These are phyloP conservation scores for Zaprionus inermis DNA, from an alignment of 1,140 invertebrate species.

Conservation along the genomic window DNA sequence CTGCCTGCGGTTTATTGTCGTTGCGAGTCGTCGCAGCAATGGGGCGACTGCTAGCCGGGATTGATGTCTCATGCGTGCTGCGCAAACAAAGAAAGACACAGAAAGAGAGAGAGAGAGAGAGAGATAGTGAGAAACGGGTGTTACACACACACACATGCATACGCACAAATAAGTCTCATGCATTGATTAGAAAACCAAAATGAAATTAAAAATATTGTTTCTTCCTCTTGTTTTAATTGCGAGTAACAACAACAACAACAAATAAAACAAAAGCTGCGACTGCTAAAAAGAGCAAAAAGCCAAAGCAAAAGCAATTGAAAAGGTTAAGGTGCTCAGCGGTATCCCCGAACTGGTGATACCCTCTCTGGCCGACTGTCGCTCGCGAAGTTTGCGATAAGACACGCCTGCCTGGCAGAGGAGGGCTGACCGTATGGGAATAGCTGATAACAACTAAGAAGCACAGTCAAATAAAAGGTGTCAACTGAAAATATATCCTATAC, in stretches of 20 bases:
- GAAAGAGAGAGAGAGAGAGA: background rate
- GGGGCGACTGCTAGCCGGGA: conserved; percentile 32
- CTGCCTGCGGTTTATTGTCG: conserved; percentile 71
- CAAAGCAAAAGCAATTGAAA: background rate
- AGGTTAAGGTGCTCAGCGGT: too few relatives aligned
- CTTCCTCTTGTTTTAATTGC: background rate
- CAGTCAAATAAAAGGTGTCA: too few relatives aligned
- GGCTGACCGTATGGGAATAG: too few relatives aligned
- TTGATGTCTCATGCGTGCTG: conserved; percentile 56
- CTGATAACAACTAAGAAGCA: too few relatives aligned
- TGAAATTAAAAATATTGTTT: conserved; percentile 1
- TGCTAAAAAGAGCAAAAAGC: background rate
- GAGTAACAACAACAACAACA: conserved; percentile 1
- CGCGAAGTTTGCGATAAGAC: too few relatives aligned
- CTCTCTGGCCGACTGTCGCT: too few relatives aligned
- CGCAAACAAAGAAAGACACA: background rate
- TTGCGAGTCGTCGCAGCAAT: conserved; percentile 56
- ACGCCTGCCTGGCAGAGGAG: too few relatives aligned
- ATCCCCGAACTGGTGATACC: too few relatives aligned
- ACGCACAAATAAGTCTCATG: background rate
- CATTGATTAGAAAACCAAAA: conserved; percentile 21
- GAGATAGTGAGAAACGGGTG: background rate
- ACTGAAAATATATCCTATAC: too few relatives aligned
- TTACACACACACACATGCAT: too few relatives aligned
- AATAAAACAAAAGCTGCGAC: conserved; percentile 14